Percentiles rank a stretch among this genome's conserved stretches.
Conservation (phyloP, 2,797 vertebrate genomes). For the Xenopus petersii region DNA sequence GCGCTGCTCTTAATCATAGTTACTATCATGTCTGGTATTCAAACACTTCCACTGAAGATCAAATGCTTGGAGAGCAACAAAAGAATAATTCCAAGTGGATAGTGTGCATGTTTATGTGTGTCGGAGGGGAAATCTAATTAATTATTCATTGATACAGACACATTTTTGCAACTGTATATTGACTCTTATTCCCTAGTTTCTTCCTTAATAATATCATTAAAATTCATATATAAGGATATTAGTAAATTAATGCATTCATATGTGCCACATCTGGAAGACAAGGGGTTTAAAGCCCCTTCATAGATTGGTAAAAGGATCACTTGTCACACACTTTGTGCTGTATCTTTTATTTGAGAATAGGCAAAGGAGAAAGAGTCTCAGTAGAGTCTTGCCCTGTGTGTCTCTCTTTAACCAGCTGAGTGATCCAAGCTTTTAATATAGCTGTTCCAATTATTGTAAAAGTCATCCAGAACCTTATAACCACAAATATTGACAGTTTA, state of each 20-base stretch:
- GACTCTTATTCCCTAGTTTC: not conserved
- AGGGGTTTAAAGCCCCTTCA: not conserved
- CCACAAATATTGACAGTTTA: slow-evolving; percentile 99
- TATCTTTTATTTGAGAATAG: slow-evolving; percentile 69
- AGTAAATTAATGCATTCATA: not conserved
- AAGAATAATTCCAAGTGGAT: too few relatives aligned
- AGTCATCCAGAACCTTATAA: slow-evolving; percentile 98
- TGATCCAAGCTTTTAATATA: slow-evolving; percentile 98
- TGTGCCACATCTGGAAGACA: not conserved
- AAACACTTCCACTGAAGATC: too few relatives aligned
- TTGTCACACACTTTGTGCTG: slow-evolving; percentile 52
- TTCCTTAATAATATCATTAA: not conserved
- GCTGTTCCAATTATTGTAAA: slow-evolving; percentile 99
- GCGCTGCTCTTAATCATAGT: too few relatives aligned
- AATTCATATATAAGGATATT: not conserved
- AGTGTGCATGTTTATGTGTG: too few relatives aligned
- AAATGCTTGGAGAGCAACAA: too few relatives aligned
- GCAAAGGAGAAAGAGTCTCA: slow-evolving; percentile 65
- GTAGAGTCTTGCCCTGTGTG: slow-evolving; percentile 68
- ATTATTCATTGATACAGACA: not conserved
- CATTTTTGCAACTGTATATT: not conserved
- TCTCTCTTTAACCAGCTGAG: slow-evolving; percentile 94
- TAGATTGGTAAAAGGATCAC: not conserved
- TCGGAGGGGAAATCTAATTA: too few relatives aligned
- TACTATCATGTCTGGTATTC: too few relatives aligned